Conservation (phyloP, 2,888 invertebrate genomes). For the Hemithea aestivaria region DNA sequence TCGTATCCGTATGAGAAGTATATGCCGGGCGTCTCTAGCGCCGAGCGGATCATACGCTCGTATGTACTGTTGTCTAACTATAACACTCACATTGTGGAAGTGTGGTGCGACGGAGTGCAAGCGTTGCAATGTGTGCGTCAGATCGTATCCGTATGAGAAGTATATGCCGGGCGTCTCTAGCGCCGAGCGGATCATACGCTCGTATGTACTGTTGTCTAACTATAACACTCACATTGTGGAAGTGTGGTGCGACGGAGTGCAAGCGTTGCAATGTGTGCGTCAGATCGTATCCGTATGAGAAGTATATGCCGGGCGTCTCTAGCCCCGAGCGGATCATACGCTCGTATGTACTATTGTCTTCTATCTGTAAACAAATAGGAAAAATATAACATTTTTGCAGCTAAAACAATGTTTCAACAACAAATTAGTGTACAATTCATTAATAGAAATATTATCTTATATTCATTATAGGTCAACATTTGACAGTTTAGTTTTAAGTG, state of each 20-base stretch:
- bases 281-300: too few species aligned
- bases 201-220: background rate
- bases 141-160: slow-evolving; percentile 95
- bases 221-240: slow-evolving; percentile 77
- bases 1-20: too few species aligned
- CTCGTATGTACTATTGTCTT: slow-evolving; percentile 90
- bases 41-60: too few species aligned
- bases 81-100: slow-evolving; percentile 82
- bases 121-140: slow-evolving; percentile 94
- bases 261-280: too few species aligned
- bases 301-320: slow-evolving; percentile 90
- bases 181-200: slow-evolving; percentile 90
- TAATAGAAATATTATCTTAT: too few species aligned
- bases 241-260: too few species aligned
- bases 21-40: too few species aligned
- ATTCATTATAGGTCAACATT: too few species aligned
- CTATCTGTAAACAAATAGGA: slow-evolving; percentile 70
- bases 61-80: background rate
- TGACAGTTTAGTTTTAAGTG: too few species aligned
- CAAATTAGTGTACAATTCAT: too few species aligned
- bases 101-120: slow-evolving; percentile 90
- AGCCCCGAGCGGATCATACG: slow-evolving; percentile 91
- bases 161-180: slow-evolving; percentile 93
- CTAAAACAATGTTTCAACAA: too few species aligned
- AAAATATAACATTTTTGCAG: slow-evolving; percentile 1